These are phyloP conservation scores for Odontesthes bonariensis DNA, from an alignment of 2,113 vertebrate genomes.

Conservation along the genomic window DNA sequence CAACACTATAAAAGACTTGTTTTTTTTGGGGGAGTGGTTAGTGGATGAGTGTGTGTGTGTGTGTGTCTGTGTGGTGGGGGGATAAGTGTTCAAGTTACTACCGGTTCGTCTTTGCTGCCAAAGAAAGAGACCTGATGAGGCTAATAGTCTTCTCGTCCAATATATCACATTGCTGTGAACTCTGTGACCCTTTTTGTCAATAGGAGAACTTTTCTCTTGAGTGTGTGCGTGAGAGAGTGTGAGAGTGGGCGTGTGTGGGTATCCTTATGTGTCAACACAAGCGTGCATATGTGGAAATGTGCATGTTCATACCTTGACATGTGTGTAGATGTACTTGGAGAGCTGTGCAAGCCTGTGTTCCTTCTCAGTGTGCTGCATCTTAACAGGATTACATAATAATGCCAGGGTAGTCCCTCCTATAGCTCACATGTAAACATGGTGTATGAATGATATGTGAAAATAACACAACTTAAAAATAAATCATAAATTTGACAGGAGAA, in stretches of 20 bases:
- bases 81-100: slow-evolving; percentile 84
- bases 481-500: background rate
- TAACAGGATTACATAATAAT: slow-evolving; percentile 49
- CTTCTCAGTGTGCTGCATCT: slow-evolving; percentile 42
- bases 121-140: slow-evolving; percentile 88
- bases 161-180: slow-evolving; percentile 91
- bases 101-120: slow-evolving; percentile 83
- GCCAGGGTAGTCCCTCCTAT: slow-evolving; percentile 5
- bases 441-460: background rate
- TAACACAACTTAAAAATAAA: slow-evolving; percentile 2
- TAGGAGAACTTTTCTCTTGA: slow-evolving; percentile 84
- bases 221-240: slow-evolving; percentile 76
- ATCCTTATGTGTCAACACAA: slow-evolving; percentile 63
- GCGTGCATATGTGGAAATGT: slow-evolving; percentile 57
- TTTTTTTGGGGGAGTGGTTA: slow-evolving; percentile 83
- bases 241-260: slow-evolving; percentile 61
- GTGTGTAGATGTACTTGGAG: slow-evolving; percentile 34
- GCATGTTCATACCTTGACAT: slow-evolving; percentile 39
- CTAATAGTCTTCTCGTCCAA: slow-evolving; percentile 91
- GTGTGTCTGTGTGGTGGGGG: slow-evolving; percentile 65
- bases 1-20: slow-evolving; percentile 93
- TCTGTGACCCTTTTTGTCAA: slow-evolving; percentile 88
- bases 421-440: slow-evolving; percentile 8
- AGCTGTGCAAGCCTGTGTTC: slow-evolving; percentile 53
- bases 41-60: slow-evolving; percentile 61